A percentile compares a stretch with the other conserved stretches of the same genome.
Conservation (phyloP, 2,797 vertebrate species). For the Artibeus lituratus region DNA sequence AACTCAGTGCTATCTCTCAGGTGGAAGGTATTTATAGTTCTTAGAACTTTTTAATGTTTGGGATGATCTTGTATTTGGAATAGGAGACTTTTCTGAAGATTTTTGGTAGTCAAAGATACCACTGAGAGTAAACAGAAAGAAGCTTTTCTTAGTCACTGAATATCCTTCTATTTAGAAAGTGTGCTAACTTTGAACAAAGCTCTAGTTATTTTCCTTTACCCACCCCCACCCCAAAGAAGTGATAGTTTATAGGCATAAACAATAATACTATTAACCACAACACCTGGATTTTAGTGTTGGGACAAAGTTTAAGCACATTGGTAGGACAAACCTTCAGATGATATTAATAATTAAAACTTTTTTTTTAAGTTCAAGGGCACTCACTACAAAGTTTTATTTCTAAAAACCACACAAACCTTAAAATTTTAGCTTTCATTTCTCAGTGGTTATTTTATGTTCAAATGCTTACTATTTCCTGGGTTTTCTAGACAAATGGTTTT, state of each 20-base stretch:
- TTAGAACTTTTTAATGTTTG: constrained; percentile 65
- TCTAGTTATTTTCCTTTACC: not conserved
- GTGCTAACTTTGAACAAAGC: not conserved
- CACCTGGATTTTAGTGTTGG: not conserved
- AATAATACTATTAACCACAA: not conserved
- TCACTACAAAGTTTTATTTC: not conserved
- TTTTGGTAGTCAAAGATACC: not conserved
- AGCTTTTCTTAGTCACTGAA: not conserved
- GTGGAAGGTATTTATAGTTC: constrained; percentile 56
- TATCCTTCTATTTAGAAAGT: not conserved
- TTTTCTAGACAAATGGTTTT: not conserved
- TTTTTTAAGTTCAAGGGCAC: not conserved
- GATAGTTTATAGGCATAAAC: not conserved
- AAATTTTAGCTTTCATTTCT: not conserved
- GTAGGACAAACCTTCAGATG: not conserved
- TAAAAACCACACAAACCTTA: not conserved
- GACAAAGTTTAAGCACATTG: not conserved
- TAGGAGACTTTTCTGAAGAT: constrained; percentile 65
- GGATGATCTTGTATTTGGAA: constrained; percentile 53
- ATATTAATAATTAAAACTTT: not conserved
- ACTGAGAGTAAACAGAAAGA: not conserved
- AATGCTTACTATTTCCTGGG: not conserved
- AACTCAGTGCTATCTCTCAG: constrained; percentile 68
- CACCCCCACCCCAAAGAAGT: not conserved
- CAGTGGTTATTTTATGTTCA: not conserved